A percentile compares a stretch with the other conserved stretches of the same genome.
Conservation (phyloP, 2,797 vertebrate genomes). For the Cryptoblepharus egeriae region DNA sequence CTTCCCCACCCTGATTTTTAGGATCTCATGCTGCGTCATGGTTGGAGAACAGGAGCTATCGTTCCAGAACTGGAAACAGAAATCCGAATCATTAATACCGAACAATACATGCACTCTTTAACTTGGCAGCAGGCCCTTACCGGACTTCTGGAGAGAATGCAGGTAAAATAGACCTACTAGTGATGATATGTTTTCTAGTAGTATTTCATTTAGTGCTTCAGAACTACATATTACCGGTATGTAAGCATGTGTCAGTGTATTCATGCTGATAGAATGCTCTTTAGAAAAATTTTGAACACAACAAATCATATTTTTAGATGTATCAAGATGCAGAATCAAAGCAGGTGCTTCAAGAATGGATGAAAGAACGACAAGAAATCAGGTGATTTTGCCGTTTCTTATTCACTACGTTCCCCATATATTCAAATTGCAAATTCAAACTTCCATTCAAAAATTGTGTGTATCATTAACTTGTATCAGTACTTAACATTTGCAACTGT, state of each 20-base stretch:
- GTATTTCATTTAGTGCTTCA: background rate
- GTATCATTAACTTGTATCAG: background rate
- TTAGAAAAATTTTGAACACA: background rate
- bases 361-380: conserved; percentile 82
- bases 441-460: background rate
- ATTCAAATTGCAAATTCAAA: no score
- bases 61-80: conserved; percentile 82
- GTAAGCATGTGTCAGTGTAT: background rate
- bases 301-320: conserved; percentile 68
- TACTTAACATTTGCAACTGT: background rate
- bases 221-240: background rate
- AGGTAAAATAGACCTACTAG: conserved; percentile 63
- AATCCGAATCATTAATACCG: conserved; percentile 83
- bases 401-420: no score
- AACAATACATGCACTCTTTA: conserved; percentile 84
- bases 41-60: conserved; percentile 83
- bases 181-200: no score
- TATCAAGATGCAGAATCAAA: conserved; percentile 79
- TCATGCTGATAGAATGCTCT: background rate
- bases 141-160: conserved; percentile 82
- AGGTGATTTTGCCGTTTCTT: conserved; percentile 60
- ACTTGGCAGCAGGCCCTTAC: conserved; percentile 85
- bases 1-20: conserved; percentile 43
- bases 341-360: conserved; percentile 79
- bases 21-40: conserved; percentile 82